Evolutionary conservation across 30 jellyfish, hydroid and myxozoan genomes (phyloP).

Genomic region (Catostylus mosaicus): DNA sequence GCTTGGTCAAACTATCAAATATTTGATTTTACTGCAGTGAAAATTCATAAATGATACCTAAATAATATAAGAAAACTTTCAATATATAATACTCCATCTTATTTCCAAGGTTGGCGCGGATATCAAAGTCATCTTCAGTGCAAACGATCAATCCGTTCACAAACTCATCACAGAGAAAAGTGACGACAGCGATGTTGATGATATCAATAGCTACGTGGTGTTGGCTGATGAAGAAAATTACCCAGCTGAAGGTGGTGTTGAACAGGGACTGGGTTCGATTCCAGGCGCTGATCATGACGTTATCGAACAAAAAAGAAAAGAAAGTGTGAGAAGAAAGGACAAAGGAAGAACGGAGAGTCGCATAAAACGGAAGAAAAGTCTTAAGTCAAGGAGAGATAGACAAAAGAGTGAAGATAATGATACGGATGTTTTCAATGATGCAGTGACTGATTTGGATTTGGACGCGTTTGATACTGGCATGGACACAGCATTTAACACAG

Average conservation of each 20-base stretch:
- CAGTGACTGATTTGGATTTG: conserved; percentile 61
- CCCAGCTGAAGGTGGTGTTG: neutral
- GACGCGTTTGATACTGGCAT: conserved; percentile 61
- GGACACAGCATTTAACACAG: conserved; percentile 54
- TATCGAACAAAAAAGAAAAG: neutral
- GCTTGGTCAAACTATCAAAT: no score
- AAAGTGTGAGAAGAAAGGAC: neutral
- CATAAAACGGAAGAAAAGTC: conserved; percentile 1
- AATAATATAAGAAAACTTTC: no score
- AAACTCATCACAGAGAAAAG: neutral
- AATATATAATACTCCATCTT: no score
- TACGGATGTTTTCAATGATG: conserved; percentile 55
- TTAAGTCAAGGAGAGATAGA: conserved; percentile 8
- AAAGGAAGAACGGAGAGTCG: neutral
- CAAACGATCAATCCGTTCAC: neutral
- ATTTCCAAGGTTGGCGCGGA: conserved; percentile 26
- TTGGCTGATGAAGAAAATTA: neutral
- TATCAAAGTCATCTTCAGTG: neutral
- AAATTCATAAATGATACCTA: no score
- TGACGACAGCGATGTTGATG: conserved; percentile 1
- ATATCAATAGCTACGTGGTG: conserved; percentile 6
- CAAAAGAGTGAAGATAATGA: conserved; percentile 55
- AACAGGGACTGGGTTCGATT: neutral
- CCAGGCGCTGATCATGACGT: neutral
- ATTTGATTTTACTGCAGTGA: no score